Percentiles rank a stretch among this genome's conserved stretches.
Conservation (phyloP, 1,140 invertebrate species). For the Caenorhabditis elegans region DNA sequence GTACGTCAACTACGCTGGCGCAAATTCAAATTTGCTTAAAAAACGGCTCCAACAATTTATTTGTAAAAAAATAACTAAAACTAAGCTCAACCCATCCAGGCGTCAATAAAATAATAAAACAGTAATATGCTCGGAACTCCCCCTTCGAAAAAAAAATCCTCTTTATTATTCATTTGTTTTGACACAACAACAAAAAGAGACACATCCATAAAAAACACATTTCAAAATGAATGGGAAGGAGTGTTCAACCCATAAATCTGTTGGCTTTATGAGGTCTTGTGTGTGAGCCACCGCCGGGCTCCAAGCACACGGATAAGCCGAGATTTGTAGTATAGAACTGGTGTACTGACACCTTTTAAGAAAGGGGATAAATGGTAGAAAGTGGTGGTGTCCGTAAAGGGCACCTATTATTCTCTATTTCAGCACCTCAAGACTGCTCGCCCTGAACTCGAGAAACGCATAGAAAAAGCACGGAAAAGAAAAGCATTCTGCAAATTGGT, state of each 20-base stretch:
- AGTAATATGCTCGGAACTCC: too few species aligned
- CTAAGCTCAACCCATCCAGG: neutral
- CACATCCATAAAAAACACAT: conserved; percentile 15
- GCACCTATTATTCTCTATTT: conserved; percentile 19
- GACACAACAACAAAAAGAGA: neutral
- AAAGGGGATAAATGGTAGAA: neutral
- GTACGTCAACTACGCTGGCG: too few species aligned
- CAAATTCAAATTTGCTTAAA: too few species aligned
- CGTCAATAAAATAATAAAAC: neutral
- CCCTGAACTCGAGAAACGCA: conserved; percentile 15
- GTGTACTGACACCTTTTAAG: too few species aligned
- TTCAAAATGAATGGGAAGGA: conserved; percentile 22
- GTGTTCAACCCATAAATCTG: conserved; percentile 20
- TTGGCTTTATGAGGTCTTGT: conserved; percentile 1
- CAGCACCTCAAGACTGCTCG: conserved; percentile 20
- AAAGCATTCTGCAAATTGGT: conserved; percentile 29
- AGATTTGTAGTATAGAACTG: too few species aligned
- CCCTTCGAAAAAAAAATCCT: neutral
- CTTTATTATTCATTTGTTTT: conserved; percentile 20
- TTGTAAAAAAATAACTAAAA: too few species aligned
- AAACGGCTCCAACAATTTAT: too few species aligned
- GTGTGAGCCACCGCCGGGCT: neutral
- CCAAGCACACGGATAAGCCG: neutral
- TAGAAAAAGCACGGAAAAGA: too few species aligned
- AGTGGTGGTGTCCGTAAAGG: conserved; percentile 8